These are phyloP conservation scores for Phalloptychus januarius DNA, from an alignment of 2,797 vertebrate genomes.

Conservation along the genomic window DNA sequence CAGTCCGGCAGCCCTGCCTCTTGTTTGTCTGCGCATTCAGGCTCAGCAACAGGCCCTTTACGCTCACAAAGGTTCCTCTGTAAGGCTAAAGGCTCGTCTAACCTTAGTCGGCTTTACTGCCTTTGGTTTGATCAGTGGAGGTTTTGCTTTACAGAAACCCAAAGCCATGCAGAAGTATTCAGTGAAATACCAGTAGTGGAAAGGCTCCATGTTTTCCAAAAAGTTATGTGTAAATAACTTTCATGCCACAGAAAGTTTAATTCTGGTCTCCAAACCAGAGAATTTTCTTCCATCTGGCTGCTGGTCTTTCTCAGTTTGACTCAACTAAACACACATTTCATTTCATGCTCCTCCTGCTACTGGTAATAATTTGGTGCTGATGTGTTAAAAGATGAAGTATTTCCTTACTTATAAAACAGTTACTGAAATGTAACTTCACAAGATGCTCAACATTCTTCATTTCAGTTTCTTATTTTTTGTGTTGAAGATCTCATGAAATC, in stretches of 20 bases:
- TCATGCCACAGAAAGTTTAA: not conserved
- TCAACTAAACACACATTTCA: too few species aligned
- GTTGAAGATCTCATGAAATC: too few species aligned
- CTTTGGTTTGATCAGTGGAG: not conserved
- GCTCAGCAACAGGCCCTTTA: constrained; percentile 36
- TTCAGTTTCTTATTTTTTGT: too few species aligned
- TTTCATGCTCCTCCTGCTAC: too few species aligned
- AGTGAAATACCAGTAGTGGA: not conserved
- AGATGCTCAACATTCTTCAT: too few species aligned
- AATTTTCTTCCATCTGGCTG: not conserved
- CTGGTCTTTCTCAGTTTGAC: not conserved
- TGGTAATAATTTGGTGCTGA: too few species aligned
- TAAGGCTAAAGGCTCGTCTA: constrained; percentile 38
- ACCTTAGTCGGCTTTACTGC: constrained; percentile 28
- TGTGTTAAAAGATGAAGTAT: too few species aligned
- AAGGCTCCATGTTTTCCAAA: not conserved
- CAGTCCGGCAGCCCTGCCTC: constrained; percentile 34
- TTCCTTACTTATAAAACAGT: too few species aligned
- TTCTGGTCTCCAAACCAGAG: not conserved
- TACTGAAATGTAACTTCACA: too few species aligned
- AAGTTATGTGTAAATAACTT: not conserved
- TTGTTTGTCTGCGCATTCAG: constrained; percentile 47
- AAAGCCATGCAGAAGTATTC: not conserved
- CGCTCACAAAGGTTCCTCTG: constrained; percentile 61
- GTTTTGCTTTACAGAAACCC: not conserved